Conservation (phyloP, 2,888 invertebrate genomes). For the Seladonia tumulorum region DNA sequence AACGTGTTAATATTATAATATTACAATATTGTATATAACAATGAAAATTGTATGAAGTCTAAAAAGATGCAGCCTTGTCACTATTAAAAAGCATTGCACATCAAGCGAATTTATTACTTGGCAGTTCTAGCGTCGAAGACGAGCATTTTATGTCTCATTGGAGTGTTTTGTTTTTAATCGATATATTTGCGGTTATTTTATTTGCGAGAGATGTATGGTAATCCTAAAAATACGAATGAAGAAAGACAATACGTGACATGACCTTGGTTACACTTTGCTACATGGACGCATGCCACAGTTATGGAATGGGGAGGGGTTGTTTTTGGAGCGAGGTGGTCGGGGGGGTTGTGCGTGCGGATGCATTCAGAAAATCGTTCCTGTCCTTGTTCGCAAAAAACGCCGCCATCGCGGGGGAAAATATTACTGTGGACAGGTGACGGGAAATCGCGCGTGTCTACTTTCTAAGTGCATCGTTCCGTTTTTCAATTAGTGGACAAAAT, state of each 20-base stretch:
- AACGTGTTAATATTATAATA: too few relatives aligned
- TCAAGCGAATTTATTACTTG: not conserved
- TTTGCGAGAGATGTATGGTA: not conserved
- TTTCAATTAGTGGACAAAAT: conserved; percentile 54
- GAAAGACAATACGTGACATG: conserved; percentile 52
- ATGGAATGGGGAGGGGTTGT: conserved; percentile 60
- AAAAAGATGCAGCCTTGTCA: not conserved
- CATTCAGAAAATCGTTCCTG: conserved; percentile 70
- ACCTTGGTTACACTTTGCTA: conserved; percentile 62
- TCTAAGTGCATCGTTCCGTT: conserved; percentile 63
- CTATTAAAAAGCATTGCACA: not conserved
- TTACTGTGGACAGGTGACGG: not conserved
- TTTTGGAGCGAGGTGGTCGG: conserved; percentile 1
- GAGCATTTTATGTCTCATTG: not conserved
- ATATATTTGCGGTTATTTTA: not conserved
- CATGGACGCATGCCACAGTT: conserved; percentile 77
- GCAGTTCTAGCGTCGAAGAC: not conserved
- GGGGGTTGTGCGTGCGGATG: conserved; percentile 69
- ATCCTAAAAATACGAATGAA: not conserved
- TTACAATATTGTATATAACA: too few relatives aligned
- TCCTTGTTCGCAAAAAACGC: conserved; percentile 20
- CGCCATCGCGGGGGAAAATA: conserved; percentile 5
- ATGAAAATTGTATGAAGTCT: not conserved
- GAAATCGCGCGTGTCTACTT: conserved; percentile 44
- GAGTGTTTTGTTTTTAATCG: not conserved